A percentile compares a stretch with the other conserved stretches of the same genome.
Conservation (phyloP, 2,113 vertebrate genomes). For the Cyphomyrus plagiostoma region DNA sequence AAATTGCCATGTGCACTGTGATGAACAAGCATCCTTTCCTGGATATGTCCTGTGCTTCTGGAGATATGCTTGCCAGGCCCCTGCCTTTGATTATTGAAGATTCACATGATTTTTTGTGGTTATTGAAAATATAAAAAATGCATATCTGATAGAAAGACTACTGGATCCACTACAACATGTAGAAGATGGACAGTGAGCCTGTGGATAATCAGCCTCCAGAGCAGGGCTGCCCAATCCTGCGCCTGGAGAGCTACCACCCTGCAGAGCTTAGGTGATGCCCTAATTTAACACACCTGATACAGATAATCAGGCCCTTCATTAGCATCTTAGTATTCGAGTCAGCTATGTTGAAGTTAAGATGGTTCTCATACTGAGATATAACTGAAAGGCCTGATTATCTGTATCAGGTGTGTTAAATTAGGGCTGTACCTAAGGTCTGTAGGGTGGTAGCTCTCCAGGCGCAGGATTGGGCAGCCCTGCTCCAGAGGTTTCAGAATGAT, state of each 20-base stretch:
- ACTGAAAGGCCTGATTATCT: too few species aligned
- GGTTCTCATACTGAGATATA: background rate
- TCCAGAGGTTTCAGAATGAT: background rate
- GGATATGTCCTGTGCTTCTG: background rate
- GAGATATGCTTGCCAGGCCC: background rate
- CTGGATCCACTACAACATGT: background rate
- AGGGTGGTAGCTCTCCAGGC: too few species aligned
- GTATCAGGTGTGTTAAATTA: too few species aligned
- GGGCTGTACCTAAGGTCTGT: too few species aligned
- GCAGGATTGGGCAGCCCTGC: too few species aligned
- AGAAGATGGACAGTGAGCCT: background rate
- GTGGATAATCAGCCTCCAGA: background rate
- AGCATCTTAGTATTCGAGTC: too few species aligned
- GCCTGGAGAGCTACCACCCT: too few species aligned
- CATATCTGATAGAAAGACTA: background rate
- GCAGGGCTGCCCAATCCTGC: too few species aligned
- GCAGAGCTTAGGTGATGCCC: too few species aligned
- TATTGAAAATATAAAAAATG: background rate
- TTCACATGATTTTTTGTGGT: background rate
- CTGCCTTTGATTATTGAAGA: background rate
- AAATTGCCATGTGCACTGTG: background rate
- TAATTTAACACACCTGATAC: too few species aligned
- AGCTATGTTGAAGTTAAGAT: too few species aligned
- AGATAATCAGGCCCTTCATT: too few species aligned
- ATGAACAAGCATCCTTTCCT: background rate